Conservation (phyloP, 2,888 invertebrate genomes). For the Itoplectis maculator region DNA sequence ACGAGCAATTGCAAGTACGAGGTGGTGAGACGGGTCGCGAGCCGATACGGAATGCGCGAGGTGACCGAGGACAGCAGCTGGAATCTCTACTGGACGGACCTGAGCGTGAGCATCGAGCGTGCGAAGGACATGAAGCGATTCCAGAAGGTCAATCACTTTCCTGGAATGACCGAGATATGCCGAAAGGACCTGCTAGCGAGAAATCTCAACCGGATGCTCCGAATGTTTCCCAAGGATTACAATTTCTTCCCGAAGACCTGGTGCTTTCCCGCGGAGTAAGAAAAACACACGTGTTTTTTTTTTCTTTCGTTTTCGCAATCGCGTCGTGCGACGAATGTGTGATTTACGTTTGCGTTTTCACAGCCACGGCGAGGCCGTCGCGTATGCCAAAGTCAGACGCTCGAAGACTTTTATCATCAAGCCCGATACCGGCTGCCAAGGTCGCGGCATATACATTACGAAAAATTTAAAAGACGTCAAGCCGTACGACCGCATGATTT, state of each 20-base stretch:
- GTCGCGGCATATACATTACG: constrained; percentile 94
- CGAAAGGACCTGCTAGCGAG: constrained; percentile 95
- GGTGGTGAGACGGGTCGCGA: constrained; percentile 89
- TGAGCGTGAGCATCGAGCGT: constrained; percentile 93
- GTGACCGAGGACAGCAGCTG: constrained; percentile 93
- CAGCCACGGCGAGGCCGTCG: constrained; percentile 90
- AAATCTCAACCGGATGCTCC: constrained; percentile 95
- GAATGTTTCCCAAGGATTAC: constrained; percentile 95
- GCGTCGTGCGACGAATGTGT: no score
- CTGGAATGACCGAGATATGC: constrained; percentile 95
- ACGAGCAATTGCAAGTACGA: constrained; percentile 91
- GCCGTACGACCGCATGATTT: constrained; percentile 93
- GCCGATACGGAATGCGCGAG: constrained; percentile 90
- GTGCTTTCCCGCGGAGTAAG: constrained; percentile 96
- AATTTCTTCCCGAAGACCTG: constrained; percentile 97
- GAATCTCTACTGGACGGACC: constrained; percentile 97
- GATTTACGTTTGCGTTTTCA: constrained; percentile 44
- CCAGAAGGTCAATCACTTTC: constrained; percentile 97
- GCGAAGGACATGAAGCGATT: constrained; percentile 97
- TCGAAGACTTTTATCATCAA: constrained; percentile 94
- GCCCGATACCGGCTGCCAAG: constrained; percentile 96
- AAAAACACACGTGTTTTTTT: not conserved
- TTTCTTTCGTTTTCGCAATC: no score
- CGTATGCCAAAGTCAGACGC: constrained; percentile 89
- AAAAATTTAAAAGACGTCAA: constrained; percentile 92